Evolutionary conservation across 2,113 vertebrate species (phyloP).

Genomic region (Spizaetus ornatus): DNA sequence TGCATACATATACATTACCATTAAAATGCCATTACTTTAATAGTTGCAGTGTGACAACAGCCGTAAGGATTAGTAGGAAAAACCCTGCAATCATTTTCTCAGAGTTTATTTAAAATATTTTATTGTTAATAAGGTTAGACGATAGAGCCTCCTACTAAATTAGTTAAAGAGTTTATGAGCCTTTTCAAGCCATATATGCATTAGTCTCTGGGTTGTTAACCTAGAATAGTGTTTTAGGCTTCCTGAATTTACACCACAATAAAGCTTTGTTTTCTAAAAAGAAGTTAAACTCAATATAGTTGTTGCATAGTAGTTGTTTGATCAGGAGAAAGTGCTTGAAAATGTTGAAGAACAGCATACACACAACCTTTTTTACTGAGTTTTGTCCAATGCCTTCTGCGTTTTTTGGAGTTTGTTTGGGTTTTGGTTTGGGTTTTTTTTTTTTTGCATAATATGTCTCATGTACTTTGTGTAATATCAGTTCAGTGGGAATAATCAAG

Average conservation of each 20-base stretch:
- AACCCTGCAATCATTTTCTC: neutral
- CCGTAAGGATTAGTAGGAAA: neutral
- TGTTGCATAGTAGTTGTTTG: neutral
- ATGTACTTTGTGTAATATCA: neutral
- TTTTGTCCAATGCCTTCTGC: neutral
- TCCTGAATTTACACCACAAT: neutral
- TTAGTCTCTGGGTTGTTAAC: constrained; percentile 19
- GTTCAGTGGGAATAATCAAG: neutral
- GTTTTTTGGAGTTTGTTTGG: neutral
- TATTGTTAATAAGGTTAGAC: neutral
- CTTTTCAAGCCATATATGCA: neutral
- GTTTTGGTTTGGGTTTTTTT: neutral
- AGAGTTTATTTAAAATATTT: constrained; percentile 16
- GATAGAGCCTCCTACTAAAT: neutral
- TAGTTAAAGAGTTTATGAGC: constrained; percentile 10
- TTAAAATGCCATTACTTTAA: neutral
- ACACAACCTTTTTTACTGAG: neutral
- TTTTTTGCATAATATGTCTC: neutral
- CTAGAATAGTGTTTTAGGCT: neutral
- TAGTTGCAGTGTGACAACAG: neutral
- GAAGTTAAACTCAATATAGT: neutral
- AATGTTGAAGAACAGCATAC: neutral
- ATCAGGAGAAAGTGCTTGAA: neutral
- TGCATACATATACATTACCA: neutral
- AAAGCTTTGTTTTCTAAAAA: neutral